Evolutionary conservation across 2,888 invertebrate genomes (phyloP).

Genomic region (Pheosia gnoma): DNA sequence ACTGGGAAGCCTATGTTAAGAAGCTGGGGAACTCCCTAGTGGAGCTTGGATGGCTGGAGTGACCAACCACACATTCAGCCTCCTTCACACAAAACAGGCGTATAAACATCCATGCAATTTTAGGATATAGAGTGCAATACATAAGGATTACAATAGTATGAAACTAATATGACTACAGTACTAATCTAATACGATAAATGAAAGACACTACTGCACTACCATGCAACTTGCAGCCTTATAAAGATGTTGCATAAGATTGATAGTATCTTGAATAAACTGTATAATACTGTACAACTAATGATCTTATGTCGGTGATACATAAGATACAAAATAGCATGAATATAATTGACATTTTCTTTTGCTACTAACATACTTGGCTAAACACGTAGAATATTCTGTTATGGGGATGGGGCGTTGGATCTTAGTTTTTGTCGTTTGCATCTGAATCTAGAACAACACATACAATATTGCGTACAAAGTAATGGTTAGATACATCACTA

Average conservation of each 20-base stretch:
- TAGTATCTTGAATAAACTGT: not conserved
- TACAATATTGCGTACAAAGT: not conserved
- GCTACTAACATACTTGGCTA: not conserved
- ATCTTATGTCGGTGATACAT: not conserved
- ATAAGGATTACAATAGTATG: not conserved
- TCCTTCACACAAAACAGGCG: too few relatives aligned
- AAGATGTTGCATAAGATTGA: not conserved
- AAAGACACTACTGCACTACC: not conserved
- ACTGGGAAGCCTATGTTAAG: too few relatives aligned
- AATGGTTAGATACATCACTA: too few relatives aligned
- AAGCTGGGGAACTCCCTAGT: too few relatives aligned
- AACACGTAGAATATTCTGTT: not conserved
- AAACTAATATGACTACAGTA: too few relatives aligned
- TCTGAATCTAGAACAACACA: not conserved
- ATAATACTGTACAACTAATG: not conserved
- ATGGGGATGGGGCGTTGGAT: not conserved
- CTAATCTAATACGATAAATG: too few relatives aligned
- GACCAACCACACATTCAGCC: too few relatives aligned
- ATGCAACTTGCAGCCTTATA: not conserved
- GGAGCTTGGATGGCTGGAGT: too few relatives aligned
- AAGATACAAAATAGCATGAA: not conserved
- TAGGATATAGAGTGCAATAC: not conserved
- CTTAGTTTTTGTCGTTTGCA: not conserved
- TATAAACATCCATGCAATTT: too few relatives aligned
- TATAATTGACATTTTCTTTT: not conserved